phyloP scores from a whole-genome alignment of 1,140 invertebrate genomes.

The Drosophila mauritiana region DNA sequence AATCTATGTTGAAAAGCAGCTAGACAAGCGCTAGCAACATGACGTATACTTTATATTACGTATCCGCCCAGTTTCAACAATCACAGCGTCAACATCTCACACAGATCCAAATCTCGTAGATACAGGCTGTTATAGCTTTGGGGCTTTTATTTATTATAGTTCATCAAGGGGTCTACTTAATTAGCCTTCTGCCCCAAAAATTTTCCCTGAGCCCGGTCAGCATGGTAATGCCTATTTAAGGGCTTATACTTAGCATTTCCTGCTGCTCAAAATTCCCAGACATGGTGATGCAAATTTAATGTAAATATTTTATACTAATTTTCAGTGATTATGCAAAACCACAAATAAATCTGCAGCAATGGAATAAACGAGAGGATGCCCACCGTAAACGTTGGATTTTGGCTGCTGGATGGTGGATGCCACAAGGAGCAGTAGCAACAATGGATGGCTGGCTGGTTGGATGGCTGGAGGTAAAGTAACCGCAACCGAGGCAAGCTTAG shows the following conservation, averaged over 20 bases:
- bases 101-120: background rate
- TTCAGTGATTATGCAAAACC: constrained; percentile 81
- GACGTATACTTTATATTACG: background rate
- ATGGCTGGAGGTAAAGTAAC: constrained; percentile 43
- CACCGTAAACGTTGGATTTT: background rate
- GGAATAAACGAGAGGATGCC: constrained; percentile 46
- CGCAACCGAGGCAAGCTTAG: constrained; percentile 44
- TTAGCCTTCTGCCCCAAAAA: constrained; percentile 8
- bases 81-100: background rate
- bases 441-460: constrained; percentile 24
- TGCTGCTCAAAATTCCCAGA: constrained; percentile 27
- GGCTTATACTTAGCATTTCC: constrained; percentile 38
- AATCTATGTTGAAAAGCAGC: background rate
- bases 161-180: constrained; percentile 29
- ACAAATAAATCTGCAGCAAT: constrained; percentile 81
- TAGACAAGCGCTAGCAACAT: background rate
- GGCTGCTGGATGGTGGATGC: constrained; percentile 14
- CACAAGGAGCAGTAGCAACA: constrained; percentile 22
- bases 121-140: background rate
- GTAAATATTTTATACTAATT: constrained; percentile 82
- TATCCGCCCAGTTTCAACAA: background rate
- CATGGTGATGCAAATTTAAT: constrained; percentile 78
- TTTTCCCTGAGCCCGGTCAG: constrained; percentile 3
- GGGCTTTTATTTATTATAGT: constrained; percentile 17
- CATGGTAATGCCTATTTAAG: constrained; percentile 39